Base-by-base conservation (phyloP, 1,140 invertebrate genomes). In the Phymorhynchus buccinoides region DNA sequence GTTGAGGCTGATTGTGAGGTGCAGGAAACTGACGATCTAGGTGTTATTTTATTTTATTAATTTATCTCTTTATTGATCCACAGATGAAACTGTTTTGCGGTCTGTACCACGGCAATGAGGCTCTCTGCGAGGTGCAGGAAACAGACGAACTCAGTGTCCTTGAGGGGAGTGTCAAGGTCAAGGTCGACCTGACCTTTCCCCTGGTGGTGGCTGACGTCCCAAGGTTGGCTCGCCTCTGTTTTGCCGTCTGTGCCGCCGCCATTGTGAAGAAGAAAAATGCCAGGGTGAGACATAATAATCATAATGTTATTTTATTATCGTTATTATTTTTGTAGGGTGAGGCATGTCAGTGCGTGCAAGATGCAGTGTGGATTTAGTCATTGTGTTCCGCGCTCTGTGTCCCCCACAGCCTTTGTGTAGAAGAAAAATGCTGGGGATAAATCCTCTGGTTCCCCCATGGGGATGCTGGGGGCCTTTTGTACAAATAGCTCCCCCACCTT, bases 61-160 rank as follows among this genome's bases (percentile, higher is more conserved):
- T n/a, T n/a, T n/a, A n/a, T n/a, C n/a, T n/a, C n/a, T n/a, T n/a
- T n/a, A n/a, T n/a, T n/a, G n/a, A n/a, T n/a, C n/a, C n/a, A n/a
- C 87, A 91, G 90, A 85, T 90, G 16, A 89, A 89, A 48, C 27
- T 91, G 73, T 88, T 88, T 73, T 84, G 86, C 44, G 90, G 90
- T 22, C 78, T 91, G n/a, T 91, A 89, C 68, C 90, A 90, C 86
- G 90, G 90, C 6, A 85, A 39, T 35, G 90, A 91, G 27, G 80
- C 87, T 12, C 82, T 91, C 22, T 89, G 90, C 62, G 80, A 85
- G 48, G 87, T 89, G 0, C 68, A 83, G 35, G 85, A 84, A 22
- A 89, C 87, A 73, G 83, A 68, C 1, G 90, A 90, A 30, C 77
- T 87, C 56, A n/a, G 80, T 18, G 88, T 91, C 1, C 48, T 73